Evolutionary conservation across 2,888 invertebrate species (phyloP).

Genomic region (Corythucha ciliata): DNA sequence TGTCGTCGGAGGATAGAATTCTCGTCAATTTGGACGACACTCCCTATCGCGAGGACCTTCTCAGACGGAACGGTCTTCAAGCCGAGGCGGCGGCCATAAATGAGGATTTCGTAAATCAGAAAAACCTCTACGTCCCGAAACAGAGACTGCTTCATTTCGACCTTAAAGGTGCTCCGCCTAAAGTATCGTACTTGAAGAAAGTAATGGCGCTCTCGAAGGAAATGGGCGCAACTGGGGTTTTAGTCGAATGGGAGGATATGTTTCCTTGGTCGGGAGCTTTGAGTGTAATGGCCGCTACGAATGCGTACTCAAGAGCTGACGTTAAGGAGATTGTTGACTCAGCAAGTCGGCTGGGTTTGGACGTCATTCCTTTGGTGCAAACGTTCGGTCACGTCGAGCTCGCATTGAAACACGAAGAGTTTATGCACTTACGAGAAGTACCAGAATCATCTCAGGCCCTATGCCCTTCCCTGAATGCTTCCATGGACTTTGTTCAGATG

Average conservation of each 20-base stretch:
- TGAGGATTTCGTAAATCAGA: conserved; percentile 25
- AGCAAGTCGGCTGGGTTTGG: conserved; percentile 50
- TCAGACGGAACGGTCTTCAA: too few species aligned
- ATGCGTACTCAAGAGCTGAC: conserved; percentile 51
- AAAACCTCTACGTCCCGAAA: conserved; percentile 42
- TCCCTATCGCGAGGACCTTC: conserved; percentile 25
- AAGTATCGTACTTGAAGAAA: conserved; percentile 50
- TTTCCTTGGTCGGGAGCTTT: conserved; percentile 60
- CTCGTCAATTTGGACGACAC: conserved; percentile 14
- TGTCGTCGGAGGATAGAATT: conserved; percentile 6
- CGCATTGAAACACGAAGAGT: conserved; percentile 56
- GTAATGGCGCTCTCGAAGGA: conserved; percentile 50
- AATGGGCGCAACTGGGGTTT: conserved; percentile 61
- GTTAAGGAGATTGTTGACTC: conserved; percentile 46
- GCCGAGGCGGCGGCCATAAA: conserved; percentile 10
- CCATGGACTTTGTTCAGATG: conserved; percentile 52
- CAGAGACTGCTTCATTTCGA: conserved; percentile 62
- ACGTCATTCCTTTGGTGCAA: conserved; percentile 64
- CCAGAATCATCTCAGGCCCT: conserved; percentile 58
- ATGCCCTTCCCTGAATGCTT: conserved; percentile 57
- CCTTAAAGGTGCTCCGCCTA: conserved; percentile 67
- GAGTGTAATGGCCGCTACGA: conserved; percentile 47
- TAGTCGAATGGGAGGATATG: conserved; percentile 73
- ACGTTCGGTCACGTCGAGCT: conserved; percentile 71
- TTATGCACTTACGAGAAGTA: conserved; percentile 54